A percentile compares a stretch with the other conserved stretches of the same genome.
These are phyloP conservation scores for Sebastes trivittatus DNA, from an alignment of 2,797 vertebrate species.

Conservation along the genomic window DNA sequence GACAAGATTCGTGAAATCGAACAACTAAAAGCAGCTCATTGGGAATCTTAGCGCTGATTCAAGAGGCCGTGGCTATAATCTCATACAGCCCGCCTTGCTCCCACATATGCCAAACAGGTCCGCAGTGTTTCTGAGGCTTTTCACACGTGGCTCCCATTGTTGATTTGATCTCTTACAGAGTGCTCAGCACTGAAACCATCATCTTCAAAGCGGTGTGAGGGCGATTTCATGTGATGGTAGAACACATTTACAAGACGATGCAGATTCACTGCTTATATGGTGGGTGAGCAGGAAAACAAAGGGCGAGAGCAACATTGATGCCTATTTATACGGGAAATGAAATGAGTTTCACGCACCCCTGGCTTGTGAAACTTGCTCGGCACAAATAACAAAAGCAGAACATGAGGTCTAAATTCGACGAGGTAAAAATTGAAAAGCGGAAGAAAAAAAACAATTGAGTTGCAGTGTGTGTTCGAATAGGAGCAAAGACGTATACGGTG, in stretches of 20 bases:
- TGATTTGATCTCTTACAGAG: constrained; percentile 20
- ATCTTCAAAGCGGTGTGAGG: constrained; percentile 17
- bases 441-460: not conserved
- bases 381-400: not conserved
- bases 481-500: not conserved
- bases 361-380: constrained; percentile 16
- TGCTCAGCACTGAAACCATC: not conserved
- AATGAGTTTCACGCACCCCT: constrained; percentile 10
- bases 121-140: constrained; percentile 7
- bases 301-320: not conserved
- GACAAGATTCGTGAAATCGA: not conserved
- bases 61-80: not conserved
- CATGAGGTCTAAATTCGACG: not conserved
- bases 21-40: not conserved
- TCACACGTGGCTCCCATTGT: constrained; percentile 36
- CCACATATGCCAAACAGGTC: constrained; percentile 23
- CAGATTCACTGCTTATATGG: not conserved
- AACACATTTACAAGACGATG: constrained; percentile 13
- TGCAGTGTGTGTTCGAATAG: not conserved
- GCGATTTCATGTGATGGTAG: not conserved
- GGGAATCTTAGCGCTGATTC: not conserved
- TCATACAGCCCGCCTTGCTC: not conserved
- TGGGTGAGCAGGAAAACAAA: not conserved
- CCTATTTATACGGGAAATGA: not conserved
- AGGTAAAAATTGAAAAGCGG: not conserved